Evolutionary conservation across 2,888 invertebrate species (phyloP).

Genomic region (Boloria euphrosyne): DNA sequence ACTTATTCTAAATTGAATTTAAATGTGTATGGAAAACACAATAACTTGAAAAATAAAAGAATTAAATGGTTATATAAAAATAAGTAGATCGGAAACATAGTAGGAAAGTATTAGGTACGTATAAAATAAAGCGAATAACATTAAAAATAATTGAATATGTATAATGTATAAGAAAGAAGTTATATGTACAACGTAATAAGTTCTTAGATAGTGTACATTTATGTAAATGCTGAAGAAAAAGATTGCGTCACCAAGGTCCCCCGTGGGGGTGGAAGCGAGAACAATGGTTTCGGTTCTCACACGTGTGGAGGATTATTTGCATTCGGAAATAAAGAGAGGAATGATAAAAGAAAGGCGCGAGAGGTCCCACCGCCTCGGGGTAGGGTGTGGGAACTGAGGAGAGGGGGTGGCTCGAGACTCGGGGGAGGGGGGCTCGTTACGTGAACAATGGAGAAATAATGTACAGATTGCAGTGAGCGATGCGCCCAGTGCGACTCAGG

Average conservation of each 20-base stretch:
- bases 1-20: no score
- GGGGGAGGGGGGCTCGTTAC: conserved; percentile 78
- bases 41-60: no score
- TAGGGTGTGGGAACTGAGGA: conserved; percentile 72
- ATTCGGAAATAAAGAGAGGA: conserved; percentile 83
- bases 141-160: conserved; percentile 23
- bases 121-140: conserved; percentile 6
- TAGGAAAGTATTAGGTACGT: not conserved
- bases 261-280: conserved; percentile 75
- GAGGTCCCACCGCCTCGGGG: conserved; percentile 80
- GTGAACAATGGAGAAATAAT: conserved; percentile 83
- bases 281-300: conserved; percentile 84
- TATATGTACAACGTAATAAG: conserved; percentile 49
- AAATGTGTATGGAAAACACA: no score
- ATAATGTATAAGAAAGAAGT: conserved; percentile 30
- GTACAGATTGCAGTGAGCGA: conserved; percentile 83
- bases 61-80: not conserved
- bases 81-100: not conserved
- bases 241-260: conserved; percentile 82
- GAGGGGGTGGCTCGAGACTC: conserved; percentile 52
- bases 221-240: conserved; percentile 78
- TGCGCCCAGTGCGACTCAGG: conserved; percentile 81
- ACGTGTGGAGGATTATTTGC: conserved; percentile 84
- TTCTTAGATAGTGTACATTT: conserved; percentile 66
- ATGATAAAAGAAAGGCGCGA: conserved; percentile 83